Base-by-base conservation (phyloP, 2,888 invertebrate genomes). In the Cataglyphis livida region DNA sequence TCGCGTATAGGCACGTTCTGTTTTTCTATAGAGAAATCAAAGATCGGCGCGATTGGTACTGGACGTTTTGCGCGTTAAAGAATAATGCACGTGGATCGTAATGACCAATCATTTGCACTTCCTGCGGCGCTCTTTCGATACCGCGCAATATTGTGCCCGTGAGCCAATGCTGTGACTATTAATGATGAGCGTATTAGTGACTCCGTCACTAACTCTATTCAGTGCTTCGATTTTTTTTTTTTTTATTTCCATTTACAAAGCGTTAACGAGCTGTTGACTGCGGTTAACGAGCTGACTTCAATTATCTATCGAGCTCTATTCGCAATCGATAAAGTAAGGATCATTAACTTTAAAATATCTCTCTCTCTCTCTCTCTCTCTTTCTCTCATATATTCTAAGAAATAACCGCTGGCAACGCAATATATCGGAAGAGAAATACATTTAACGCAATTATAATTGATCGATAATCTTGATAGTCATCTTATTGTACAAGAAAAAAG, bases 161-260 rank as follows among this genome's bases (percentile, higher is more conserved):
- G 59, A 57, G 89, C 88, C 89, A 88, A 83, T 64, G 85, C 78
- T 85, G 82, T 82, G 85, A 88, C 74, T 87, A 85, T 85, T 71
- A 71, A 88, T 88, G 84, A 83, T 79, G 57, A 59, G 28, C 18
- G n/a, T 51, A 51, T 51, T 51, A 51, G 48, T 48, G 48, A 51
- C 86, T 68, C 78, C 84, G 85, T 87, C 84, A 84, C 84, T 84
- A 75, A 82, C 81, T 73, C 65, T 7, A 76, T 82, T 71, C 51
- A 51, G 51, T 75, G 41, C 68, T 65, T 89, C 71, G 48, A 18
- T 1, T 73, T 35, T 12, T 7, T 32, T 32, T 65, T 41, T 32
- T 48, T 48, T 12, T 35, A 32, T 48, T 48, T 25, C 21, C 48
- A 15, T 18, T 64, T 25, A 21, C 6, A 21, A 32, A 64, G 35